These are phyloP conservation scores for Tangara arthus DNA, from an alignment of 2,797 vertebrate genomes.

Conservation along the genomic window DNA sequence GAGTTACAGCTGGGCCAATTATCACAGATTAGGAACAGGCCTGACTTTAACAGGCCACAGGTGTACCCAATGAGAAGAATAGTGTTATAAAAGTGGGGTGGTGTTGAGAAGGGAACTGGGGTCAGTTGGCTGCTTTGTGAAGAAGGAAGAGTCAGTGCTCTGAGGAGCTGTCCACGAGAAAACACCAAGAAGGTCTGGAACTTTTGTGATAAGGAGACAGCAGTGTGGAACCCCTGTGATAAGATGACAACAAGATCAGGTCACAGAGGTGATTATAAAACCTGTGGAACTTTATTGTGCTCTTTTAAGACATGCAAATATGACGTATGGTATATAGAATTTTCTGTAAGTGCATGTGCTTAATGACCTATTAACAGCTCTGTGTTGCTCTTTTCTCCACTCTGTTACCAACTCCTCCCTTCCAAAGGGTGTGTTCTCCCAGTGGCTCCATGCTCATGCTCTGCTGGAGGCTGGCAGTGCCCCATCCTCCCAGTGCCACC, in stretches of 20 bases:
- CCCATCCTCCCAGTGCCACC: fast-evolving
- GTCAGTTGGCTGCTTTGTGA: too few relatives aligned
- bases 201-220: too few relatives aligned
- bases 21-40: too few relatives aligned
- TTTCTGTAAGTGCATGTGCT: neutral
- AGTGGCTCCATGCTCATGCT: fast-evolving
- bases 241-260: neutral
- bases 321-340: fast-evolving
- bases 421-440: neutral
- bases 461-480: neutral
- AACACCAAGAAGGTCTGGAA: too few relatives aligned
- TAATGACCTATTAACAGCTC: neutral
- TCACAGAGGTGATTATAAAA: neutral
- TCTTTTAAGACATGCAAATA: neutral
- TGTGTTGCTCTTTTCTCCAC: neutral
- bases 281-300: neutral
- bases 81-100: too few relatives aligned
- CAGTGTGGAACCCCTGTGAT: too few relatives aligned
- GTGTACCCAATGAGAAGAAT: too few relatives aligned
- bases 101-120: fast-evolving
- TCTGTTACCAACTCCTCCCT: neutral
- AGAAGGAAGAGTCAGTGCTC: fast-evolving
- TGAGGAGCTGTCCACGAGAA: too few relatives aligned
- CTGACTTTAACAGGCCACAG: too few relatives aligned
- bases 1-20: too few relatives aligned